Base-by-base conservation (phyloP, 64 coral and sea anemone species). In the Actinia tenebrosa region DNA sequence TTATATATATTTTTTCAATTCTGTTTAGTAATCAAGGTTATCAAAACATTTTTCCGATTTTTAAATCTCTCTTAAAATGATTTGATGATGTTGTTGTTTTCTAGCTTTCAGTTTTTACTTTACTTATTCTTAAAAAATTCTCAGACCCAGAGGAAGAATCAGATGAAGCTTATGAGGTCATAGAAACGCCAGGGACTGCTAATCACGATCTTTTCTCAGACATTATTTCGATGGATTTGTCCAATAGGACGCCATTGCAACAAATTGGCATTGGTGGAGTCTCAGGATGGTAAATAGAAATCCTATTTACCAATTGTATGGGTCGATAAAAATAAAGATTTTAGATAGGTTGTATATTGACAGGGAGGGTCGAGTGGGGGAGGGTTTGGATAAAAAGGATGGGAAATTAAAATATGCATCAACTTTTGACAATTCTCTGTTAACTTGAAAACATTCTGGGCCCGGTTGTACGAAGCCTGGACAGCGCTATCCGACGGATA, bases 131-230 rank as follows among this genome's bases (percentile, higher is more conserved):
- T 81, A 7, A 53, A 53, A 50, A 52, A 81, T 50, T 81, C 2
- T 20, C 18, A 50, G 43, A 81, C 53, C 79, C 16, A 81, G 20
- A 3, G 22, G 87, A 93, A 9, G 50, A 60, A 42, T 58, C 60
- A 60, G 88, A 89, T 64, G 92, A 94, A 25, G 64, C 30, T 84
- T 94, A 69, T 85, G 89, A 94, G 84, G 83, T 94, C n/a, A 94
- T 94, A 44, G 79, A 89, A 78, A 91, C 75, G 42, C 80, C 86
- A 63, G 56, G 92, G 7, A 43, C 89, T 16, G 45, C 63, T 1
- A 60, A 87, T 22, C 84, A 83, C 47, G 83, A 85, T 64, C 54
- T 85, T 61, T 46, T 85, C 20, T 64, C 54, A 19, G 83, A 85
- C 42, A 11, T 91, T 30, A 83, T 91, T 0, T 82, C 53, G 16